Base-by-base conservation (phyloP, 2,888 invertebrate genomes). In the Drosophila meridiana region DNA sequence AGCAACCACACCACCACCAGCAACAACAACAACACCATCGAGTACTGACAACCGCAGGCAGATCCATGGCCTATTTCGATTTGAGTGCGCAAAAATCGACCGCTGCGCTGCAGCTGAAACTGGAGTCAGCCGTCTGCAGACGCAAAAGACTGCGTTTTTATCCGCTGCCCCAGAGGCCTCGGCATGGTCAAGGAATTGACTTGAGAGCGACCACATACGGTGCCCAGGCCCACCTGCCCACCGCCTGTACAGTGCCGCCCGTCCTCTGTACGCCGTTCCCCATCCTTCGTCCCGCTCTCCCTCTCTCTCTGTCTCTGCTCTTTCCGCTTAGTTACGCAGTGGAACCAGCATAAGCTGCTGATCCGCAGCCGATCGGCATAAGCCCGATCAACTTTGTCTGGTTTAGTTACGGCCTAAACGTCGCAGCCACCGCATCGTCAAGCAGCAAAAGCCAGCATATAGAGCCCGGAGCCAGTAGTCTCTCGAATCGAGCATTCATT, bases 41-140 rank as follows among this genome's bases (percentile, higher is more conserved):
- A 60, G 71, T 40, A 63, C 47, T 58, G 73, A 34, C 60, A 80
- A 80, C 84, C 71, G 62, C 78, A 68, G 82, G 72, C 71, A 58
- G 67, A 36, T 62, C 58, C 68, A 61, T 85, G 87, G 87, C 81
- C 87, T 80, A 83, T 82, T 82, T 86, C 70, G 76, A 80, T 76
- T 58, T 56, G 47, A 48, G 48, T 76, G 67, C 76, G 72, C 74
- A 74, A 82, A 79, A 79, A 79, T 75, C 79, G 83, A 82, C 66
- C 67, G 63, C 63, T 57, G 45, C 52, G 62, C 59, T 45, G 71
- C 59, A 77, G 77, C 65, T 76, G 75, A 42, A 60, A 52, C 58
- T 71, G 43, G 53, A 40, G 64, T 36, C 72, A 73, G 65, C 42
- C 42, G 20, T 34, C 59, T 58, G 32, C 47, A 36, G 55, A 42